A percentile compares a stretch with the other conserved stretches of the same genome.
Conservation (phyloP, 2,797 vertebrate genomes). For the Cyprinodon diabolis region DNA sequence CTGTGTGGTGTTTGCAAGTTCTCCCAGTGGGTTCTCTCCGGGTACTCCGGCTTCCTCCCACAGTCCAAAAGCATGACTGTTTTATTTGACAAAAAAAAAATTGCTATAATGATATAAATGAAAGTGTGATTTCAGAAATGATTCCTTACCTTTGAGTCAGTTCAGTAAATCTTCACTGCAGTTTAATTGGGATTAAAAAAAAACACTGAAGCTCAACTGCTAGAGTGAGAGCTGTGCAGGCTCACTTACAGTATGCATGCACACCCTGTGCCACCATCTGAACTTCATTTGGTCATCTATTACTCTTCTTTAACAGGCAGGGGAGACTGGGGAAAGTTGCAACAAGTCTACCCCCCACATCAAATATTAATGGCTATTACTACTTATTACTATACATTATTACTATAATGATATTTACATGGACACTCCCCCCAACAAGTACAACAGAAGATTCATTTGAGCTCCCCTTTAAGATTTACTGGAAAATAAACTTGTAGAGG, state of each 20-base stretch:
- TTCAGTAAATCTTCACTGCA: neutral
- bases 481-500: too few relatives aligned
- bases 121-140: neutral
- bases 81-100: neutral
- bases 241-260: neutral
- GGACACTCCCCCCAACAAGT: too few relatives aligned
- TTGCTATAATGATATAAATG: neutral
- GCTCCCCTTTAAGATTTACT: too few relatives aligned
- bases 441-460: too few relatives aligned
- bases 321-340: too few relatives aligned
- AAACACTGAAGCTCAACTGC: neutral
- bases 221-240: neutral
- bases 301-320: neutral
- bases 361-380: too few relatives aligned
- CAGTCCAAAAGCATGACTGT: neutral
- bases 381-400: too few relatives aligned
- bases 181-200: neutral
- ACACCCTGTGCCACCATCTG: neutral
- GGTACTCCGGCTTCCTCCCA: too few relatives aligned
- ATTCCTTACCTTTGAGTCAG: neutral
- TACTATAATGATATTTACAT: too few relatives aligned
- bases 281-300: neutral
- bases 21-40: too few relatives aligned
- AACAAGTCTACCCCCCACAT: too few relatives aligned
- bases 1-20: too few relatives aligned